Percentiles rank a stretch among this genome's conserved stretches.
Evolutionary conservation across 2,888 invertebrate species (phyloP).

Genomic region (Cryptops parisi): DNA sequence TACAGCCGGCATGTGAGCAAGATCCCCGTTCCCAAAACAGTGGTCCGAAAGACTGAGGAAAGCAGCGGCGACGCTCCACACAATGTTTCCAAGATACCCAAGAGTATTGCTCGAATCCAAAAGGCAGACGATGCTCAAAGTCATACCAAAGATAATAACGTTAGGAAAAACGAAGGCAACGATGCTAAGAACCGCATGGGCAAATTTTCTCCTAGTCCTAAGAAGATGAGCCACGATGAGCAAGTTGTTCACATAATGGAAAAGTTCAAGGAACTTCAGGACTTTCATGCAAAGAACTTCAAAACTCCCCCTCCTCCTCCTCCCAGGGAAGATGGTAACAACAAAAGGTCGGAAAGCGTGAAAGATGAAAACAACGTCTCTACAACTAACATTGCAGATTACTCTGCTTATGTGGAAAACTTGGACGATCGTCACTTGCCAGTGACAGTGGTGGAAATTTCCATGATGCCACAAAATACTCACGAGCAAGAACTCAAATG

Average conservation of each 20-base stretch:
- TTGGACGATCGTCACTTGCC: neutral
- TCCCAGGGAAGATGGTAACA: neutral
- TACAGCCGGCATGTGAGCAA: conserved; percentile 10
- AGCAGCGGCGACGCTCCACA: neutral
- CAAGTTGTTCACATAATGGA: no score
- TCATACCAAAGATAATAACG: neutral
- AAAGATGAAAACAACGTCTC: no score
- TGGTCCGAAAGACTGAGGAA: conserved; percentile 1
- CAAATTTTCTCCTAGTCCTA: no score
- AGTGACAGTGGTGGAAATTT: neutral
- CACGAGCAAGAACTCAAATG: neutral
- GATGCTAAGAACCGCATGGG: neutral
- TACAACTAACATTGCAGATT: no score
- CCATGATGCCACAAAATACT: neutral
- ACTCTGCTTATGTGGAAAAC: neutral
- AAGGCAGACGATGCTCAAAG: conserved; percentile 4
- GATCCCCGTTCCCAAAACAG: neutral
- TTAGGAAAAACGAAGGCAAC: neutral
- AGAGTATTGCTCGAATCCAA: neutral
- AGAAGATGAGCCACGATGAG: no score
- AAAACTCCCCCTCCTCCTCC: neutral
- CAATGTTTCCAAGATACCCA: neutral
- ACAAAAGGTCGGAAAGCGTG: neutral
- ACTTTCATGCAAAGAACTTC: neutral
- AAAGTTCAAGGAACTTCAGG: neutral